Evolutionary conservation across 2,888 invertebrate species (phyloP), one percentile per base, ranked within the genome.

Genomic region (Gerris lacustris): DNA sequence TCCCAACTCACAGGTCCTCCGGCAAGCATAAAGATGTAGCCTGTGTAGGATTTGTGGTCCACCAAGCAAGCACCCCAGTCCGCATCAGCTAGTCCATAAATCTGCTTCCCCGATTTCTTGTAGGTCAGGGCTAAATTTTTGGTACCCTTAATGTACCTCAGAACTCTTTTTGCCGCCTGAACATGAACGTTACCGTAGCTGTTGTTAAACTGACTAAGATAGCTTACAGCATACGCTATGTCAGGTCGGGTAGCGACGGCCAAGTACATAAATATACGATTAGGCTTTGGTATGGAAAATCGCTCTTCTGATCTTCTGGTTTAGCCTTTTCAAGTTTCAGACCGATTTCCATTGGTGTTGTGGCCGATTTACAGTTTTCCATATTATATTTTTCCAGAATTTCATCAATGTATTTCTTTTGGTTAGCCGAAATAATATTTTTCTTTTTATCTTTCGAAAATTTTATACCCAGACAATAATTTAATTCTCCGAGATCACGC

Each of bases 351-450:
- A 62, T 15, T 4, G 62, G 62, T 15, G 15, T 62, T 11, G 11
- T n/a, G n/a, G 5, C 62, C n/a, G 62, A n/a, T 62, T 62, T 62
- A 62, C 15, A 11, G n/a, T 62, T n/a, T 15, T n/a, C n/a, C 62
- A 62, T 62, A 62, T 62, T 62, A 62, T 15, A 62, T 62, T 62
- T 62, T 62, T 15, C 5, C 1, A n/a, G n/a, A 15, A 62, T 62
- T n/a, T 62, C 62, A 15, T 62, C 62, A 5, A 62, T 62, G 62
- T 62, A 62, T 62, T 62, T 62, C n/a, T 62, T n/a, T 62, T 62
- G 62, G 5, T 62, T n/a, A 5, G n/a, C n/a, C n/a, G 5, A 62
- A 15, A 62, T 62, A 11, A 15, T 11, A 4, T 62, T 62, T 62
- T 62, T 62, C 31, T 31, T 31, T 31, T 31, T 31, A 31, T 31